Evolutionary conservation across 2,888 invertebrate genomes (phyloP).

Genomic region (Agrochola circellaris): DNA sequence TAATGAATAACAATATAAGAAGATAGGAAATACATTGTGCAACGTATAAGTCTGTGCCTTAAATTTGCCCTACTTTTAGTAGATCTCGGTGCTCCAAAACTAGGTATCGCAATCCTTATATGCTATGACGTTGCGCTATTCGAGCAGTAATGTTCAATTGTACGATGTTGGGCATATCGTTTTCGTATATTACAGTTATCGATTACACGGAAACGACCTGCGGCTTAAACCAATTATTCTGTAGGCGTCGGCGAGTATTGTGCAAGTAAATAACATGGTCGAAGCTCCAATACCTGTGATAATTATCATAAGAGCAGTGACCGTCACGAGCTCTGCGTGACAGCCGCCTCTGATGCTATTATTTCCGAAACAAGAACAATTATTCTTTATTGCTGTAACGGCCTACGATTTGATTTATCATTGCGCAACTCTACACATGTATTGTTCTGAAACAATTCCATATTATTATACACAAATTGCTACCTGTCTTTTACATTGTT

Average conservation of each 20-base stretch:
- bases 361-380: slow-evolving; percentile 77
- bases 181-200: slow-evolving; percentile 64
- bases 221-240: slow-evolving; percentile 70
- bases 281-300: slow-evolving; percentile 72
- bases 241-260: slow-evolving; percentile 73
- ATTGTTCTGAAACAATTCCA: slow-evolving; percentile 63
- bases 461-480: slow-evolving; percentile 53
- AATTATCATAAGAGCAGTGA: slow-evolving; percentile 79
- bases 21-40: slow-evolving; percentile 6
- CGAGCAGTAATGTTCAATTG: slow-evolving; percentile 38
- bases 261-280: slow-evolving; percentile 79
- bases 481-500: slow-evolving; percentile 55
- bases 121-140: slow-evolving; percentile 49
- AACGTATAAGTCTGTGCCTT: not conserved
- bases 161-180: slow-evolving; percentile 41
- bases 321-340: slow-evolving; percentile 79
- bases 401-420: slow-evolving; percentile 68
- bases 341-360: slow-evolving; percentile 73
- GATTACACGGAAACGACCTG: slow-evolving; percentile 70
- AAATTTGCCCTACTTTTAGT: not conserved
- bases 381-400: slow-evolving; percentile 73
- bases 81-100: slow-evolving; percentile 4
- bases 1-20: not conserved
- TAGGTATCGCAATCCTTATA: slow-evolving; percentile 1
- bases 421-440: slow-evolving; percentile 57